These are phyloP conservation scores for Amphiprion percula DNA, from an alignment of 2,113 vertebrate genomes.

Conservation along the genomic window DNA sequence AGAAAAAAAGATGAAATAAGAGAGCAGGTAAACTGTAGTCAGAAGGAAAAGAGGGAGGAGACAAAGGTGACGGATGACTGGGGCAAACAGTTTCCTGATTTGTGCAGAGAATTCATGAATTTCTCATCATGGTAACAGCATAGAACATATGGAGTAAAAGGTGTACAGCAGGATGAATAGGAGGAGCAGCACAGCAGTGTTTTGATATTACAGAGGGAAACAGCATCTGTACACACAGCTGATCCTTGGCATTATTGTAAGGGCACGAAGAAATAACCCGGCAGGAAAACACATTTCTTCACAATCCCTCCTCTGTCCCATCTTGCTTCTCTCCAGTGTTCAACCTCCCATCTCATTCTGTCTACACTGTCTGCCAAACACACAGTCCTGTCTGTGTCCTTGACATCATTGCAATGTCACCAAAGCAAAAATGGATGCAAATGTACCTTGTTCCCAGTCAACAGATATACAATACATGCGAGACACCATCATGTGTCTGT, in stretches of 20 bases:
- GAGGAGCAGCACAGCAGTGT: neutral
- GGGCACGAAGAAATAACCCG: neutral
- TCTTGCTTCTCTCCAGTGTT: neutral
- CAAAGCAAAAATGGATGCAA: conserved; percentile 2
- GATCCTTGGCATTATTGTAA: neutral
- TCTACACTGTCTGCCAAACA: conserved; percentile 16
- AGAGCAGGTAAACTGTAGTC: conserved; percentile 28
- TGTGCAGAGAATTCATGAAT: conserved; percentile 46
- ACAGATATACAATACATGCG: neutral
- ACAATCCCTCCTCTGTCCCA: conserved; percentile 2
- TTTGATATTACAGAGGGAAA: conserved; percentile 17
- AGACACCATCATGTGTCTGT: neutral
- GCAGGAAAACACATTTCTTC: neutral
- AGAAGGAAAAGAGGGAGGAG: conserved; percentile 16
- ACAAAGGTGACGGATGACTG: conserved; percentile 38
- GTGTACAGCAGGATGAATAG: conserved; percentile 8
- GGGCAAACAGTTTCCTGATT: conserved; percentile 43
- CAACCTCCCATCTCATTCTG: neutral
- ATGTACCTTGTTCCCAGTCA: neutral
- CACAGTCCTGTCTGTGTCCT: conserved; percentile 12
- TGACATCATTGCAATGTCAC: conserved; percentile 9
- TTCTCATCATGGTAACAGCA: conserved; percentile 29
- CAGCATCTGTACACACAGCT: neutral
- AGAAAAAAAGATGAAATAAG: conserved; percentile 23
- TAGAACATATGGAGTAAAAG: conserved; percentile 15